Percentiles rank a stretch among this genome's conserved stretches.
Evolutionary conservation across 2,888 invertebrate genomes (phyloP).

Genomic region (Andrena haemorrhoa): DNA sequence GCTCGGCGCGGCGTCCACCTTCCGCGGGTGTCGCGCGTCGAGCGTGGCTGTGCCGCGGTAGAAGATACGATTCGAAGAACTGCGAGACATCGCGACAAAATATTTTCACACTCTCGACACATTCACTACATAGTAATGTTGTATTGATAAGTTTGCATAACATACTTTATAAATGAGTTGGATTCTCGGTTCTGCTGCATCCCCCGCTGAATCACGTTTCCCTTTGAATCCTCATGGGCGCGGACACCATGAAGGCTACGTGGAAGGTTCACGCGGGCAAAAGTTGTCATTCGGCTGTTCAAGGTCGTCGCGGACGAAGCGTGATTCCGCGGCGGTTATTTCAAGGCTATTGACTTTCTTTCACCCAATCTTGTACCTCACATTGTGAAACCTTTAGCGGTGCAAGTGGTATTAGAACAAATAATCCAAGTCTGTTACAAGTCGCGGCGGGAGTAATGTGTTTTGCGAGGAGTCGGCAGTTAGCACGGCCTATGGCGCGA

Average conservation of each 20-base stretch:
- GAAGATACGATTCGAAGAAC: conserved; percentile 19
- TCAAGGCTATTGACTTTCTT: conserved; percentile 62
- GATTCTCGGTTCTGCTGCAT: conserved; percentile 58
- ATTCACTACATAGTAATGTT: conserved; percentile 73
- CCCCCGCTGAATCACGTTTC: conserved; percentile 37
- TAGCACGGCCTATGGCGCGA: conserved; percentile 33
- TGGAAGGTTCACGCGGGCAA: too few species aligned
- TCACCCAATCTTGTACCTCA: conserved; percentile 61
- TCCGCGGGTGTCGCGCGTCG: background rate
- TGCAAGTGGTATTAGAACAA: conserved; percentile 66
- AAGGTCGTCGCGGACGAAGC: background rate
- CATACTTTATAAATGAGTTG: conserved; percentile 70
- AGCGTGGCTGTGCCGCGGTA: background rate
- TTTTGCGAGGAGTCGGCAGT: conserved; percentile 28
- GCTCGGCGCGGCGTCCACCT: background rate
- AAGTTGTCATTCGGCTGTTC: too few species aligned
- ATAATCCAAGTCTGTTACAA: conserved; percentile 62
- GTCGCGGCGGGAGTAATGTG: conserved; percentile 39
- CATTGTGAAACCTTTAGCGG: conserved; percentile 68
- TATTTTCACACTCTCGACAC: conserved; percentile 70
- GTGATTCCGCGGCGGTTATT: conserved; percentile 37
- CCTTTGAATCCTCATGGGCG: background rate
- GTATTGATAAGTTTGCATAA: conserved; percentile 71
- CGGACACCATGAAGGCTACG: too few species aligned
- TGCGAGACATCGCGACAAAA: conserved; percentile 47